These are phyloP conservation scores for Yasuhikotakia modesta DNA, from an alignment of 2,797 vertebrate species.

Conservation along the genomic window DNA sequence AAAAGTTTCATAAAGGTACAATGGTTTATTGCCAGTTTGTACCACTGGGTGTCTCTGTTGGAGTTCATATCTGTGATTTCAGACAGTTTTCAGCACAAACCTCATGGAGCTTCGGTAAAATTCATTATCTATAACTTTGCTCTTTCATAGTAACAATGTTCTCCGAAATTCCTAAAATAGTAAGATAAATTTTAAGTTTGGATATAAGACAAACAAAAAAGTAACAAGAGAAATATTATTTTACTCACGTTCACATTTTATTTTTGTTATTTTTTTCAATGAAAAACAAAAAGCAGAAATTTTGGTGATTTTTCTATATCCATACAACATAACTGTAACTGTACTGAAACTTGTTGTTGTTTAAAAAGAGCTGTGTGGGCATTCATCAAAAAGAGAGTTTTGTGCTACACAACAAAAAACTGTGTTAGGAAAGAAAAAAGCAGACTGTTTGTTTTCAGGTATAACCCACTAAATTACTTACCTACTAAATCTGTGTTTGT, in stretches of 20 bases:
- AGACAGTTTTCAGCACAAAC: not conserved
- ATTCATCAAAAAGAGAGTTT: not conserved
- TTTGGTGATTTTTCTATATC: too few relatives aligned
- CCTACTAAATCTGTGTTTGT: conserved; percentile 1
- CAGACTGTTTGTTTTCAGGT: too few relatives aligned
- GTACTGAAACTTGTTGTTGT: too few relatives aligned
- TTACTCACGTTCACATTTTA: too few relatives aligned
- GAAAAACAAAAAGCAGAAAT: too few relatives aligned
- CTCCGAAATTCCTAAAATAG: not conserved
- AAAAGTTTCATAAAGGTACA: not conserved
- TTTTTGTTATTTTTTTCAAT: too few relatives aligned
- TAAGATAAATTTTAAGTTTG: not conserved
- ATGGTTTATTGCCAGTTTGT: conserved; percentile 8
- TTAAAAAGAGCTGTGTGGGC: not conserved
- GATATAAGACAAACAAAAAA: not conserved
- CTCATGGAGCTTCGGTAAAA: not conserved
- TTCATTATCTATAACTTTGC: not conserved
- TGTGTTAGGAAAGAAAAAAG: not conserved
- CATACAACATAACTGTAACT: too few relatives aligned
- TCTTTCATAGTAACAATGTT: not conserved
- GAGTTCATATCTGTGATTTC: conserved; percentile 1
- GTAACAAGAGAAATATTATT: not conserved
- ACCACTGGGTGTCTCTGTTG: conserved; percentile 46
- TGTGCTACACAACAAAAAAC: not conserved
- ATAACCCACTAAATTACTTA: not conserved